Evolutionary conservation across 2,888 invertebrate genomes (phyloP).

Genomic region (Eilema sororculum): DNA sequence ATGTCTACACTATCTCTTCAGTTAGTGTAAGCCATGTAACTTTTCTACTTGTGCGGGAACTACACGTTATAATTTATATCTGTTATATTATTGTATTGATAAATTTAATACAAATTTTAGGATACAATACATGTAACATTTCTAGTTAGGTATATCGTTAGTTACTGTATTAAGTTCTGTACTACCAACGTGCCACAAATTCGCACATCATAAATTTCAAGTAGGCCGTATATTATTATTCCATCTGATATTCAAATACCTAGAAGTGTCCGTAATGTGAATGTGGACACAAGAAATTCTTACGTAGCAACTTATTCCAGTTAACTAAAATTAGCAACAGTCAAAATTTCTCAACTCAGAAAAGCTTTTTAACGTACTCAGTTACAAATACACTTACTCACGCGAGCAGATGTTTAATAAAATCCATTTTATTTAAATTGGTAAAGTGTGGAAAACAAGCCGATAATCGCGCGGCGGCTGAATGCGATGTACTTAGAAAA

Average conservation of each 20-base stretch:
- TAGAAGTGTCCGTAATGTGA: conserved; percentile 43
- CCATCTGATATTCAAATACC: conserved; percentile 38
- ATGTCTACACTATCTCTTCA: not conserved
- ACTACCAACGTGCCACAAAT: not conserved
- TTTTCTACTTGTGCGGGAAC: not conserved
- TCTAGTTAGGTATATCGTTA: not conserved
- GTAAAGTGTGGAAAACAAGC: conserved; percentile 66
- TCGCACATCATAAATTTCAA: not conserved
- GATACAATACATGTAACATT: not conserved
- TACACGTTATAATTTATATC: not conserved
- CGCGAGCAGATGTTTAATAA: conserved; percentile 49
- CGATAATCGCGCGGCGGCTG: conserved; percentile 73
- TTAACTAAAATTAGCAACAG: conserved; percentile 5
- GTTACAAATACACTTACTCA: conserved; percentile 38
- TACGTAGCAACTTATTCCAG: not conserved
- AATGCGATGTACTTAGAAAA: conserved; percentile 78
- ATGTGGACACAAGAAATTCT: conserved; percentile 17
- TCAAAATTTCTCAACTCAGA: conserved; percentile 19
- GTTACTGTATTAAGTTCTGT: not conserved
- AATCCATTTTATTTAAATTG: conserved; percentile 60
- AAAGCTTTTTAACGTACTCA: conserved; percentile 40
- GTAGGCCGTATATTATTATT: not conserved
- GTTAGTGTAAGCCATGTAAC: not conserved
- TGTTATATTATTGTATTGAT: not conserved
- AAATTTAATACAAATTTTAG: not conserved